Conservation (phyloP, 2,113 vertebrate species). For the Mixornis gularis region DNA sequence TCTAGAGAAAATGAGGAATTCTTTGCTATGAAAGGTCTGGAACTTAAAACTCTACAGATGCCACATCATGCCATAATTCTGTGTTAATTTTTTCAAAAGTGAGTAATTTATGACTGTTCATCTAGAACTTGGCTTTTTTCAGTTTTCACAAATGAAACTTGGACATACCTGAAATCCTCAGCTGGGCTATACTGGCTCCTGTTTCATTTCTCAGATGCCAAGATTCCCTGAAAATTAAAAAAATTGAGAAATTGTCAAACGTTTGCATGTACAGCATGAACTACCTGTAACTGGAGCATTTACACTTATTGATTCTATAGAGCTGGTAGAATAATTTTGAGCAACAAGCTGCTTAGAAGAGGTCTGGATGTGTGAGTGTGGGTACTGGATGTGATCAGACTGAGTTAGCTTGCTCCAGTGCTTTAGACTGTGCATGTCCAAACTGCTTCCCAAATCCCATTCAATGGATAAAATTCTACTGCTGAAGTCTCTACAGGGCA, state of each 20-base stretch:
- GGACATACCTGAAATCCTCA: background rate
- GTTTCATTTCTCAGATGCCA: background rate
- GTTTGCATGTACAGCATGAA: background rate
- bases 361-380: rapidly evolving
- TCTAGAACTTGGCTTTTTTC: background rate
- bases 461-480: background rate
- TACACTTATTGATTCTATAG: background rate
- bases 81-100: background rate
- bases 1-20: background rate
- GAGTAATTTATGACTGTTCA: background rate
- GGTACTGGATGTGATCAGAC: background rate
- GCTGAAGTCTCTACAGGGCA: background rate
- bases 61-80: background rate
- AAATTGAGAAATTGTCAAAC: background rate
- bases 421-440: background rate
- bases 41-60: background rate
- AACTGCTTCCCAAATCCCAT: background rate
- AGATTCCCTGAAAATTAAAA: background rate
- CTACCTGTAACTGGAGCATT: background rate
- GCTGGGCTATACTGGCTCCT: background rate
- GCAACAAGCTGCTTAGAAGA: background rate
- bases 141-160: background rate
- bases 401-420: background rate
- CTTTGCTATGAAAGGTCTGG: background rate
- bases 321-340: background rate